Conservation (phyloP, 2,888 invertebrate genomes). For the Rhagonycha lutea region DNA sequence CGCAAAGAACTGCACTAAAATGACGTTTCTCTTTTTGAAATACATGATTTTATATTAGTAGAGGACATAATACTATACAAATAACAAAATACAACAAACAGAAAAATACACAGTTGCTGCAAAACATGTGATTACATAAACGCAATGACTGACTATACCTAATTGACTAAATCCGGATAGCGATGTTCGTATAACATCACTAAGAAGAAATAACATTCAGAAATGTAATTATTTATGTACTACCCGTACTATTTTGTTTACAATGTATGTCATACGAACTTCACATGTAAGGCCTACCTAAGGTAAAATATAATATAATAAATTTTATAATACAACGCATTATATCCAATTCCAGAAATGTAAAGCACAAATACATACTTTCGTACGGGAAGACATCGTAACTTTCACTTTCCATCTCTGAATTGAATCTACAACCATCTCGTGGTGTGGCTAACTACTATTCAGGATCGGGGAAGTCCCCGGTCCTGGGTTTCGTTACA, state of each 20-base stretch:
- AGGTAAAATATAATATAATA: conserved; percentile 40
- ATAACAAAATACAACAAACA: conserved; percentile 35
- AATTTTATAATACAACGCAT: conserved; percentile 13
- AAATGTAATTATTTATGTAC: conserved; percentile 23
- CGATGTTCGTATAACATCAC: conserved; percentile 23
- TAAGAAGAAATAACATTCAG: conserved; percentile 17
- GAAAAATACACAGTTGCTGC: conserved; percentile 30
- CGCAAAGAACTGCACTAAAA: conserved; percentile 42
- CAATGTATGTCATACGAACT: conserved; percentile 31
- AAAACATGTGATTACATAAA: conserved; percentile 37
- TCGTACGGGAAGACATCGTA: background rate
- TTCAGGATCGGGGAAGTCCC: background rate
- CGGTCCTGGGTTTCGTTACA: background rate
- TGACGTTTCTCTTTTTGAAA: conserved; percentile 36
- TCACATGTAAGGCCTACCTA: conserved; percentile 39
- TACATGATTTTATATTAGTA: conserved; percentile 40
- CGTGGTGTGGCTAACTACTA: background rate
- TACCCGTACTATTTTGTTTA: conserved; percentile 26
- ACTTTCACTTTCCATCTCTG: background rate
- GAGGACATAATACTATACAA: conserved; percentile 41
- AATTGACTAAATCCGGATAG: conserved; percentile 32
- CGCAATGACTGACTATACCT: conserved; percentile 23
- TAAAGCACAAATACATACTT: conserved; percentile 34
- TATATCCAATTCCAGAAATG: conserved; percentile 31
- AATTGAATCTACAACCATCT: background rate